These are phyloP conservation scores for Dromaius novaehollandiae DNA, from an alignment of 2,113 vertebrate genomes.

Conservation along the genomic window DNA sequence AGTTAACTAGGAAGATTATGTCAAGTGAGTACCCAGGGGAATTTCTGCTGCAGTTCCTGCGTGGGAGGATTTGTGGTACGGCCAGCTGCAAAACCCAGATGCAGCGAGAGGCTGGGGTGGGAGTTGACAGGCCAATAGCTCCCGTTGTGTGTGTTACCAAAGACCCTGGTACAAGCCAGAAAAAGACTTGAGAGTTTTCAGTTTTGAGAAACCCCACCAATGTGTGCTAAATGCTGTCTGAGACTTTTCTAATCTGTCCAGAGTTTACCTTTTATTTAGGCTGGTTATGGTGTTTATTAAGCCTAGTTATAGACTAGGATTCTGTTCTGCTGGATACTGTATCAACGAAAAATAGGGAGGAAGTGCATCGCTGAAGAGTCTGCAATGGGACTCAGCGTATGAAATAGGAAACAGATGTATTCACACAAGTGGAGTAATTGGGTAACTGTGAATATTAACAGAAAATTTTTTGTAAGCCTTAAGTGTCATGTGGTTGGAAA, in stretches of 20 bases:
- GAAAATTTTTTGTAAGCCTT: background rate
- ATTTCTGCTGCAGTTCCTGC: background rate
- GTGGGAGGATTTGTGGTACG: conserved; percentile 6
- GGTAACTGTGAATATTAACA: background rate
- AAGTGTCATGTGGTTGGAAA: background rate
- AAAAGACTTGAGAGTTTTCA: background rate
- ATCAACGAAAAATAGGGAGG: background rate
- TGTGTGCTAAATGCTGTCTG: background rate
- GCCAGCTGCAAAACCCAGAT: background rate
- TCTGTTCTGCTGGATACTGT: background rate
- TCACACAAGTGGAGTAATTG: background rate
- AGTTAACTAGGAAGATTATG: background rate
- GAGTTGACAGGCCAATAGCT: background rate
- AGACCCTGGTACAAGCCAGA: background rate
- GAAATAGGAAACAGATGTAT: background rate
- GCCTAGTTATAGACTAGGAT: background rate
- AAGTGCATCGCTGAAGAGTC: rapidly evolving
- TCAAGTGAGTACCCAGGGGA: background rate
- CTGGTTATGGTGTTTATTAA: background rate
- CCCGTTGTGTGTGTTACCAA: background rate
- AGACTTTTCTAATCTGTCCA: background rate
- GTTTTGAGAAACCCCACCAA: background rate
- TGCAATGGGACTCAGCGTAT: background rate
- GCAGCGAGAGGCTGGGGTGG: background rate
- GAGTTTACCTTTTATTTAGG: background rate